These are phyloP conservation scores for Psammodynastes pulverulentus DNA, from an alignment of 2,113 vertebrate genomes.

Conservation along the genomic window DNA sequence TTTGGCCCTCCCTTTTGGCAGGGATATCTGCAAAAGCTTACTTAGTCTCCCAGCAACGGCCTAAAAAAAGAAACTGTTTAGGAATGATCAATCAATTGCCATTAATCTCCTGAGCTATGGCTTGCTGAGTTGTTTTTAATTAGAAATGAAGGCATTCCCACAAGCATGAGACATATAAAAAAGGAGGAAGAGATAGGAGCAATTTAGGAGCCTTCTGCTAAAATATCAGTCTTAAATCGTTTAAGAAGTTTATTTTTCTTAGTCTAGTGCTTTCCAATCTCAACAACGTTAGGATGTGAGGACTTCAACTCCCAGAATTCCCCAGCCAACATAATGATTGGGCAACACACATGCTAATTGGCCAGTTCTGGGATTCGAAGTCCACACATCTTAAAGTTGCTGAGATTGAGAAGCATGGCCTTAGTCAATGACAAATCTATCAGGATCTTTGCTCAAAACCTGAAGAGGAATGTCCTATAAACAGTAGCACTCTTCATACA, in stretches of 20 bases:
- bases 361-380: background rate
- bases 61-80: background rate
- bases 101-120: background rate
- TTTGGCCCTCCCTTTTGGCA: background rate
- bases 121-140: background rate
- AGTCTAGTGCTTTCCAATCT: background rate
- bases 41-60: background rate
- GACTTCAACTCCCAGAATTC: background rate
- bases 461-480: background rate
- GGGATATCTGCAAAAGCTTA: background rate
- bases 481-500: background rate
- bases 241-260: background rate
- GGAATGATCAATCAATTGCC: background rate
- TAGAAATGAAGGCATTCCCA: background rate
- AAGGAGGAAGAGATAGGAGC: background rate
- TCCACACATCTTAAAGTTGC: background rate
- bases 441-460: background rate
- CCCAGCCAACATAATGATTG: background rate
- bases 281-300: background rate
- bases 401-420: background rate
- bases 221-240: background rate
- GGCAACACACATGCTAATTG: background rate
- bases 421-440: background rate
- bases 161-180: background rate
- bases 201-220: background rate